A percentile compares a stretch with the other conserved stretches of the same genome.
These are phyloP conservation scores for Ctenodactylus gundi DNA, from an alignment of 2,113 vertebrate species.

Conservation along the genomic window DNA sequence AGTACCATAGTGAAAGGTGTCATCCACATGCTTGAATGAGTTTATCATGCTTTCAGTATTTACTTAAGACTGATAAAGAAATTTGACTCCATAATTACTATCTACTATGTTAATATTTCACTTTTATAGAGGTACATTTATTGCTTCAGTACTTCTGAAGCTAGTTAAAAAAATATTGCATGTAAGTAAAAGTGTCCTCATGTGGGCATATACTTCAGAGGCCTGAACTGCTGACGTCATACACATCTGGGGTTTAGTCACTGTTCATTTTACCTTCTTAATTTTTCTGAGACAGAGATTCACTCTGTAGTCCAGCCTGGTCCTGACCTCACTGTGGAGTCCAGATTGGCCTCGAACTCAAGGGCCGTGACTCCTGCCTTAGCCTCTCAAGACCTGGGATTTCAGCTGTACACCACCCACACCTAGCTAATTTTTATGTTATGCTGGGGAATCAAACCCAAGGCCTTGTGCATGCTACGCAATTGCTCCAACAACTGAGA, in stretches of 20 bases:
- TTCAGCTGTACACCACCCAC: too few relatives aligned
- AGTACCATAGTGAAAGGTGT: neutral
- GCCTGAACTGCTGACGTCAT: neutral
- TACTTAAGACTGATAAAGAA: conserved; percentile 54
- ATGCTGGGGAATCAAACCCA: too few relatives aligned
- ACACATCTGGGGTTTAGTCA: neutral
- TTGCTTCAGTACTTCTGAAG: conserved; percentile 45
- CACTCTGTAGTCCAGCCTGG: too few relatives aligned
- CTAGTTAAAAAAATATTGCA: conserved; percentile 31
- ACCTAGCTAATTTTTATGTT: too few relatives aligned
- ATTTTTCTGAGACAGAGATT: too few relatives aligned
- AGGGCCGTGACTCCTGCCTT: too few relatives aligned
- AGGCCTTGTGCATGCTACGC: too few relatives aligned
- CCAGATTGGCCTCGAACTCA: too few relatives aligned
- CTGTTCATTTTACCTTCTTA: neutral
- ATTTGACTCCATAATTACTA: conserved; percentile 43
- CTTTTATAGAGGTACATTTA: conserved; percentile 54
- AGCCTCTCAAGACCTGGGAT: too few relatives aligned
- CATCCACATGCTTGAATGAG: conserved; percentile 17
- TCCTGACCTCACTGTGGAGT: too few relatives aligned
- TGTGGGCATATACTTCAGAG: conserved; percentile 11
- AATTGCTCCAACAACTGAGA: too few relatives aligned
- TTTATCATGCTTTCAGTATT: conserved; percentile 45
- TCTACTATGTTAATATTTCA: conserved; percentile 71
- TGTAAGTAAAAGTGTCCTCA: conserved; percentile 31